phyloP scores from a whole-genome alignment of 2,113 vertebrate genomes.

The western clawed frog (Xenopus tropicalis) region UCB_Xtro_10.0 CM004449.2:112631001-112631500 shows the following conservation, averaged over 20 bases:
- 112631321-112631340: conserved; percentile 5
- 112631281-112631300: conserved; percentile 40
- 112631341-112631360: conserved; percentile 18
- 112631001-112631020: too few species aligned
- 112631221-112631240: conserved; percentile 17
- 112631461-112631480: too few species aligned
- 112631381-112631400: conserved; percentile 28
- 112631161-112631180: background rate
- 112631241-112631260: conserved; percentile 33
- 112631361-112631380: background rate
- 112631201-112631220: background rate
- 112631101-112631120: background rate
- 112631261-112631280: conserved; percentile 30
- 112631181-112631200: background rate
- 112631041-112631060: background rate
- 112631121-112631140: too few species aligned
- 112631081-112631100: background rate
- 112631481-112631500: too few species aligned
- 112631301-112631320: conserved; percentile 36
- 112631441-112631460: too few species aligned
- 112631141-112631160: background rate
- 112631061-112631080: background rate
- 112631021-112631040: background rate
- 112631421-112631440: background rate
- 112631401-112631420: conserved; percentile 33